phyloP scores from a whole-genome alignment of 2,797 vertebrate species.

The Chiloscyllium punctatum region DNA sequence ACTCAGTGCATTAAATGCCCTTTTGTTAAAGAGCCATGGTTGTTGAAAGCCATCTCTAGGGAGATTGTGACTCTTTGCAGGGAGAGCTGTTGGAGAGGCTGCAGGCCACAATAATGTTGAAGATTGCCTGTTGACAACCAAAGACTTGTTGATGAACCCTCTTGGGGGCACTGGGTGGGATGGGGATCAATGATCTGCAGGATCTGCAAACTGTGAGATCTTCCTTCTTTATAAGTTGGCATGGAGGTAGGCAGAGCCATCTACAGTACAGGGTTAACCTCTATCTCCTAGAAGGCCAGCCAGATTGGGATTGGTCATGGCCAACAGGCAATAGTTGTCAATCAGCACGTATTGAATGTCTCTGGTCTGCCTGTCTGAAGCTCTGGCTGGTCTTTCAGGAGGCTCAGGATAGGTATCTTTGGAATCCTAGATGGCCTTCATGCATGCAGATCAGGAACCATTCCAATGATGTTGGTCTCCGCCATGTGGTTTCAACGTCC shows the following conservation, averaged over 20 bases:
- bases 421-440: neutral
- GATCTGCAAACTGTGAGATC: too few species aligned
- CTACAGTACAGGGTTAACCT: neutral
- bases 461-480: neutral
- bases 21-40: neutral
- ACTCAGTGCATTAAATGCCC: too few species aligned
- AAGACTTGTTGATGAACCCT: neutral
- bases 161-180: too few species aligned
- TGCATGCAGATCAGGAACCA: neutral
- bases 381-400: slow-evolving; percentile 25
- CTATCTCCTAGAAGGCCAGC: neutral
- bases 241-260: neutral
- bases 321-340: neutral
- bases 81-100: too few species aligned
- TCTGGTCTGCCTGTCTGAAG: neutral
- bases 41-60: neutral
- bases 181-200: neutral
- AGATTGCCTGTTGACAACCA: neutral
- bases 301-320: neutral
- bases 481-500: neutral
- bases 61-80: neutral
- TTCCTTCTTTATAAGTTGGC: neutral
- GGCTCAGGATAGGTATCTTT: neutral
- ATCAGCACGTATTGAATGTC: neutral
- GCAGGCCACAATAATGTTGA: neutral